Evolutionary conservation across 2,888 invertebrate genomes (phyloP), one percentile per base, ranked within the genome.

Genomic region (Drosophila lacicola): DNA sequence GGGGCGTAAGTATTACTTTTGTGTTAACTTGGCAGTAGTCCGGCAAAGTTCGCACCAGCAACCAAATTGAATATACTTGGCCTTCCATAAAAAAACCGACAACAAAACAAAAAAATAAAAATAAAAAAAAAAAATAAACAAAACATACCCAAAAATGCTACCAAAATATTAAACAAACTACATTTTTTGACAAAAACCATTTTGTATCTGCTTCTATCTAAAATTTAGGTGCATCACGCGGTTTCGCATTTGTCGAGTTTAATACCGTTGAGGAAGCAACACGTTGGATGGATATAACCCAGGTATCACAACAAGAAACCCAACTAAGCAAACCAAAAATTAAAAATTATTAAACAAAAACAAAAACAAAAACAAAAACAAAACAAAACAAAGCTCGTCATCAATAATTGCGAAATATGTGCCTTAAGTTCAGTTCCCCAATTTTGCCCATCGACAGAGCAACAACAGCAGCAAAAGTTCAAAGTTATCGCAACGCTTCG

Each of bases 181-280:
- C 88, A 90, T 80, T 69, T 91, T 92, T 92, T 92, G 91, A 92
- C 92, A 92, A 92, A 92, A 92, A 90, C 85, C 86, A 91, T 92
- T 92, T 92, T 92, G 92, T 95, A 94, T 94, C 94, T 94, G 94
- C 94, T 94, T 94, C 93, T 92, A 92, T 93, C 92, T 92, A 91
- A 93, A 95, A 94, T 97, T 97, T 95, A 97, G 97, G 97, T 95
- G 95, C 96, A 93, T 96, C 96, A 93, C 95, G 96, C 92, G 96
- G 96, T 92, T 96, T 97, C 94, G 97, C 96, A 93, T 97, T 97
- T 95, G 96, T 98, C 94, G 98, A 98, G 95, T 98, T 98, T 95
- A 95, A 95, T 93, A 95, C 96, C 93, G 95, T 96, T 93, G 95
- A 95, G 93, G 97, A 97, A 94, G 97, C 98, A 91, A 95, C 95